phyloP scores from a whole-genome alignment of 2,113 vertebrate genomes.

The Pyrgilauda ruficollis region DNA sequence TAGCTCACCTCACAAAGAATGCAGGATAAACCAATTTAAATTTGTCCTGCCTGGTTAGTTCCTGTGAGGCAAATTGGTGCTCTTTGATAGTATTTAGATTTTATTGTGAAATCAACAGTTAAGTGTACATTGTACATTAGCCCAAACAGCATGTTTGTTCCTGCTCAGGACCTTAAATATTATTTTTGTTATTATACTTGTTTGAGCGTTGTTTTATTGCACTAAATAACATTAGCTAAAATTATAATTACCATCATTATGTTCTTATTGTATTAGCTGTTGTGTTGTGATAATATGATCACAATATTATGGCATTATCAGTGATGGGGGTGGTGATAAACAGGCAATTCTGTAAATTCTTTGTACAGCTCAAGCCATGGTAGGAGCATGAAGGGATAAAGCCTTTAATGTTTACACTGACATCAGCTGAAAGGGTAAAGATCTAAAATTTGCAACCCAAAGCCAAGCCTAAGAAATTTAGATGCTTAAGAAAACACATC shows the following conservation, averaged over 20 bases:
- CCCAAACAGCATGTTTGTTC: not conserved
- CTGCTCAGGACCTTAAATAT: not conserved
- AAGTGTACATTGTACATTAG: not conserved
- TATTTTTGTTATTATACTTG: conserved; percentile 1
- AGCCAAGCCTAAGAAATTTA: not conserved
- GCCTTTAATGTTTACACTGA: not conserved
- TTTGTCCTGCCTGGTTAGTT: conserved; percentile 21
- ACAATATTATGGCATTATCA: not conserved
- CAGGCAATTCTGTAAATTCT: not conserved
- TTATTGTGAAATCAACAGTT: conserved; percentile 17
- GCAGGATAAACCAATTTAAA: not conserved
- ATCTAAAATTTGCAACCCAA: not conserved
- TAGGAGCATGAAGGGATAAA: not conserved
- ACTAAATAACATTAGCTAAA: not conserved
- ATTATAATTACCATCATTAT: not conserved
- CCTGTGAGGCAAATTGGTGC: not conserved
- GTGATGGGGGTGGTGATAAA: not conserved
- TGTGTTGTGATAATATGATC: not conserved
- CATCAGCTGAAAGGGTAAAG: not conserved
- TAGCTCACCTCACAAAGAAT: not conserved
- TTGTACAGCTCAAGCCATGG: not conserved
- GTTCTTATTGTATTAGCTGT: not conserved
- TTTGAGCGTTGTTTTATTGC: not conserved
- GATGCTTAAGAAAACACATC: not conserved
- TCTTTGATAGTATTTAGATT: not conserved